phyloP scores from a whole-genome alignment of 2,888 invertebrate species.

The Cenopis cana region DNA sequence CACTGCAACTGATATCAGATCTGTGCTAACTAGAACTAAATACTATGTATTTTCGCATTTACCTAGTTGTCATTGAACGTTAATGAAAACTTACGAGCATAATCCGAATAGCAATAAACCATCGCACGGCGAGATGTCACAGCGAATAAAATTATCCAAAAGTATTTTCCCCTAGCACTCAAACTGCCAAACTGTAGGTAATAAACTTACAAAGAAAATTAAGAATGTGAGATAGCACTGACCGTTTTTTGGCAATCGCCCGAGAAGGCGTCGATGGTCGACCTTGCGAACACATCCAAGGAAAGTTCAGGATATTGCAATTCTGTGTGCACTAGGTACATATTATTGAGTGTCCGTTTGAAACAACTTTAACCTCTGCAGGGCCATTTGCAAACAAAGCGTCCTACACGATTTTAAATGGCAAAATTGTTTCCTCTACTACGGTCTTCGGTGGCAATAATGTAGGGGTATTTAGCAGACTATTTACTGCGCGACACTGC shows the following conservation, averaged over 20 bases:
- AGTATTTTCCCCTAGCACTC: conserved; percentile 36
- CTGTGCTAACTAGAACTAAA: not conserved
- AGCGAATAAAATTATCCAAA: conserved; percentile 34
- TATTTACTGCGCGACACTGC: conserved; percentile 81
- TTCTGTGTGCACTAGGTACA: conserved; percentile 35
- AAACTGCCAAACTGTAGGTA: conserved; percentile 39
- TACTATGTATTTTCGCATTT: conserved; percentile 13
- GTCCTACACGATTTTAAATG: conserved; percentile 70
- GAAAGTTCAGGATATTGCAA: conserved; percentile 43
- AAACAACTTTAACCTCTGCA: conserved; percentile 39
- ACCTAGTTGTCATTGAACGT: conserved; percentile 19
- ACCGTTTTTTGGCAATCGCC: conserved; percentile 38
- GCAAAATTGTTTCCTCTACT: conserved; percentile 79
- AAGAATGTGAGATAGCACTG: conserved; percentile 40
- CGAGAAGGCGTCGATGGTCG: conserved; percentile 24
- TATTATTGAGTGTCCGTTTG: conserved; percentile 53
- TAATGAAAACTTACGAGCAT: conserved; percentile 28
- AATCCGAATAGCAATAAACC: conserved; percentile 28
- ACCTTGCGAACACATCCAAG: conserved; percentile 29
- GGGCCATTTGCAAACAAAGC: conserved; percentile 66
- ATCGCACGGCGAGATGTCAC: conserved; percentile 27
- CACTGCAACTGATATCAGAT: too few relatives aligned
- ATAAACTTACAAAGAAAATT: conserved; percentile 38
- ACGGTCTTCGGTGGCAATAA: conserved; percentile 76
- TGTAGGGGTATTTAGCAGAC: conserved; percentile 81